Percentiles rank a stretch among this genome's conserved stretches.
phyloP scores from a whole-genome alignment of 1,140 invertebrate genomes.

The Scaptodrosophila lebanonensis region DNA sequence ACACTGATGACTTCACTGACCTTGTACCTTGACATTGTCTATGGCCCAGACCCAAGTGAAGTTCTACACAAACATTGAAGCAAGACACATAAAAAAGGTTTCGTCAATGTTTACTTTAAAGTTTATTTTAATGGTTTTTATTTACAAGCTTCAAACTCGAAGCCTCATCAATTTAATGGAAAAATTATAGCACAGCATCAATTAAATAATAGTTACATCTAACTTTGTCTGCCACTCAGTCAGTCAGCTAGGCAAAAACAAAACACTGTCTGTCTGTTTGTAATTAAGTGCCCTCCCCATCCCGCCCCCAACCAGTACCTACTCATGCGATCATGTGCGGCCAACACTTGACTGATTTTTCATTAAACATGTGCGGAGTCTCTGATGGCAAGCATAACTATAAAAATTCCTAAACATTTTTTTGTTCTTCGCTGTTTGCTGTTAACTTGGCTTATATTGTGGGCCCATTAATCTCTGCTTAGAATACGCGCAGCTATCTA shows the following conservation, averaged over 20 bases:
- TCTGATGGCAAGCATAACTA: no score
- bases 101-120: neutral
- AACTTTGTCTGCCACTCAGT: no score
- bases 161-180: no score
- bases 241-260: no score
- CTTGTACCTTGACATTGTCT: constrained; percentile 57
- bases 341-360: no score
- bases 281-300: no score
- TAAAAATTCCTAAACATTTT: neutral
- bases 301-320: no score
- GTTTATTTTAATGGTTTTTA: constrained; percentile 36
- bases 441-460: constrained; percentile 4
- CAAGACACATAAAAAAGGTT: neutral
- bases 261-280: constrained; percentile 1
- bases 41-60: constrained; percentile 7
- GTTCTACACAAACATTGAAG: constrained; percentile 5
- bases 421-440: neutral
- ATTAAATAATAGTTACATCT: constrained; percentile 32
- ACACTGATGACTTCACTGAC: constrained; percentile 61
- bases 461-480: constrained; percentile 41
- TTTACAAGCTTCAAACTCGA: no score
- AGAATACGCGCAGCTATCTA: constrained; percentile 45
- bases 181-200: constrained; percentile 39
- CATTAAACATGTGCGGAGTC: no score
- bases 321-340: constrained; percentile 1